Percentiles rank a stretch among this genome's conserved stretches.
Conservation (phyloP, 2,888 invertebrate genomes). For the Callyntrura sp. region DNA sequence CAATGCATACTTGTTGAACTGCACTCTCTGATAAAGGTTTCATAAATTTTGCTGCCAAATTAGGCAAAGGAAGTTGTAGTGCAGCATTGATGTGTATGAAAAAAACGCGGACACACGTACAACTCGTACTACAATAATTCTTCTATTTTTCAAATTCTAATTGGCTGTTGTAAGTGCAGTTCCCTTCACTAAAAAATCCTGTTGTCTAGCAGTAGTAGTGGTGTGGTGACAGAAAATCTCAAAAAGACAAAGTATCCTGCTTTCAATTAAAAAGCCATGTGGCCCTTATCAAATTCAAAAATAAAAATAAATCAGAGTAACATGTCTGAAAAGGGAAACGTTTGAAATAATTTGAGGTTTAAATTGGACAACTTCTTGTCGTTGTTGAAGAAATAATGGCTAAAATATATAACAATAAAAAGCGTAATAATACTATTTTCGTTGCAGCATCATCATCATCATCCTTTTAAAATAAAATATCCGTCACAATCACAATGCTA, state of each 20-base stretch:
- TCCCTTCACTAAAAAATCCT: slow-evolving; percentile 32
- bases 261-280: slow-evolving; percentile 39
- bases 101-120: slow-evolving; percentile 41
- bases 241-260: slow-evolving; percentile 50
- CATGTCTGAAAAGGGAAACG: background rate
- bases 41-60: slow-evolving; percentile 75
- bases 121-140: slow-evolving; percentile 14
- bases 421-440: background rate
- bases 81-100: slow-evolving; percentile 14
- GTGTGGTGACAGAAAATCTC: slow-evolving; percentile 3
- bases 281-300: slow-evolving; percentile 53
- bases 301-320: slow-evolving; percentile 20
- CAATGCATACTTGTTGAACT: background rate
- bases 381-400: background rate
- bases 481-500: slow-evolving; percentile 57
- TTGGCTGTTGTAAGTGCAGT: background rate
- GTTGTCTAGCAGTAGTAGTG: background rate
- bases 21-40: slow-evolving; percentile 43
- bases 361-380: slow-evolving; percentile 59
- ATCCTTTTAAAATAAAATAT: slow-evolving; percentile 28
- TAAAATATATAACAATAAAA: slow-evolving; percentile 28
- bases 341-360: slow-evolving; percentile 49
- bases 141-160: slow-evolving; percentile 8
- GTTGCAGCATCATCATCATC: background rate
- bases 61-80: slow-evolving; percentile 71